Evolutionary conservation across 2,888 invertebrate species (phyloP).

Genomic region (Oscheius sp.): DNA sequence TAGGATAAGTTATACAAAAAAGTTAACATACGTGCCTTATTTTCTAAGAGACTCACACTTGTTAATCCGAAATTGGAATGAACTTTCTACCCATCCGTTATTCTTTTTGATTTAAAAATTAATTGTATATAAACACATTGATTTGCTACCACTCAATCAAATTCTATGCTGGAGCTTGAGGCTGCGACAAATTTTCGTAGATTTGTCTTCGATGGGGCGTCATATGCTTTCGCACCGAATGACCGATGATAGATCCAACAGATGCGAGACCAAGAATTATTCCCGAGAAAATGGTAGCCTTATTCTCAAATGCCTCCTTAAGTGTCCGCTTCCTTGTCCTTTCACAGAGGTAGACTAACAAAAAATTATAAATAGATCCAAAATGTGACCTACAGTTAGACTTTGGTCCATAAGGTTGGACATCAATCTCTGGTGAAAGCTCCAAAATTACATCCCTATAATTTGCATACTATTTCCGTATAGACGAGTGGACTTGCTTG

Average conservation of each 20-base stretch:
- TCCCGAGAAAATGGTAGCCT: slow-evolving; percentile 63
- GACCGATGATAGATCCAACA: slow-evolving; percentile 56
- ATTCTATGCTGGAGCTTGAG: not conserved
- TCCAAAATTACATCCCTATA: slow-evolving; percentile 58
- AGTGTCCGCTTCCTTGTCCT: slow-evolving; percentile 63
- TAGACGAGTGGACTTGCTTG: slow-evolving; percentile 38
- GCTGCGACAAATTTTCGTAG: slow-evolving; percentile 43
- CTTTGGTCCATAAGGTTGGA: slow-evolving; percentile 63
- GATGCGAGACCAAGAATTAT: slow-evolving; percentile 62
- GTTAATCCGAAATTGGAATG: too few species aligned
- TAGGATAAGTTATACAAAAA: too few species aligned
- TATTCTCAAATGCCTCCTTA: slow-evolving; percentile 60
- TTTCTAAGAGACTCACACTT: too few species aligned
- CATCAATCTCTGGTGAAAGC: slow-evolving; percentile 63
- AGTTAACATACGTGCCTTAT: too few species aligned
- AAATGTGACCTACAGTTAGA: slow-evolving; percentile 62
- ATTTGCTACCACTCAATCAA: too few species aligned
- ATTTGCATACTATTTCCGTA: not conserved
- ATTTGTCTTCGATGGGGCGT: slow-evolving; percentile 58
- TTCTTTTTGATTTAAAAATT: too few species aligned
- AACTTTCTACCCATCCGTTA: too few species aligned
- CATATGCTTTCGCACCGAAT: slow-evolving; percentile 57
- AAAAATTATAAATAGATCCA: not conserved
- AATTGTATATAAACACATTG: too few species aligned
- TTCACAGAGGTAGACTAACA: slow-evolving; percentile 66